Evolutionary conservation across 2,888 invertebrate genomes (phyloP), one percentile per base, ranked within the genome.

Genomic region (Pterobdella sp.): DNA sequence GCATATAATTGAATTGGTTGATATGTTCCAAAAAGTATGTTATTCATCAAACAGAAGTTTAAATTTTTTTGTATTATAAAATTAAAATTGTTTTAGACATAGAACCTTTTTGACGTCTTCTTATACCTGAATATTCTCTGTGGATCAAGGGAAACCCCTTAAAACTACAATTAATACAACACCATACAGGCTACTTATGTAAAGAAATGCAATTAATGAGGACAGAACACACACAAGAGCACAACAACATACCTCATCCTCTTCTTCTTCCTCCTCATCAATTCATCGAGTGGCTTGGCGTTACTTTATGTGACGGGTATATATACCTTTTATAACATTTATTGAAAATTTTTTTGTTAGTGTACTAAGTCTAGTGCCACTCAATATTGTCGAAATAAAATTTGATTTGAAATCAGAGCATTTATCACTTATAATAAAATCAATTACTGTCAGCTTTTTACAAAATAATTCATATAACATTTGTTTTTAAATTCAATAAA

Each of bases 241-340:
- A 49, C 34, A 14, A 14, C n/a, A 35, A 63, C 35, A 26, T 63
- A 60, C 31, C 14, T n/a, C 35, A n/a, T 71, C 18, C 35, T 63
- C n/a, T 32, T 29, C 35, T 34, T 32, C 2, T 10, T 63, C 35
- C 56, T 10, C 60, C 52, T 26, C 56, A 71, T 10, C 1, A n/a
- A 22, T 71, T 71, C 32, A 34, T 63, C 63, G 71, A 71, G 60
- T 71, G 71, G 71, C 32, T 71, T 32, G 71, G 71, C 31, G 52
- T 56, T 22, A 35, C 36, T 4, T 31, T 36, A 26, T 71, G 71
- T n/a, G 18, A 3, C 32, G 56, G 71, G 71, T 71, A 52, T 56
- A 29, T 68, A 2, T 67, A 35, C 7, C 29, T 29, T 67, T 31
- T 67, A 34, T 26, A n/a, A 34, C 35, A 7, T 31, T 10, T 64